phyloP scores from a whole-genome alignment of 2,888 invertebrate genomes.

The Leptopterna dolabrata region DNA sequence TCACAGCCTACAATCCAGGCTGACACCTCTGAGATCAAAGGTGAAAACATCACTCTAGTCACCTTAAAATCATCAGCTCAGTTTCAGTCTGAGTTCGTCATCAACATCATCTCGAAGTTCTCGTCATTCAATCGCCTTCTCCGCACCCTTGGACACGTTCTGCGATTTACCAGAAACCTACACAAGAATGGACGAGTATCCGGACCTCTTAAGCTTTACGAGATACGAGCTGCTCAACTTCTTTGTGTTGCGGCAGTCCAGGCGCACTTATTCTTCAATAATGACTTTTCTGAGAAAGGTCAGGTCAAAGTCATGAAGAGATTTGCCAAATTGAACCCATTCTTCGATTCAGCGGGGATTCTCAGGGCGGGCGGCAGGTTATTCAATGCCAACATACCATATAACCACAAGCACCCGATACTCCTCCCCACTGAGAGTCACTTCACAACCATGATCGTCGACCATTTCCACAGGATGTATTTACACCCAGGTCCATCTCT shows the following conservation, averaged over 20 bases:
- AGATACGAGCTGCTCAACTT: neutral
- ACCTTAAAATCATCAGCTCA: neutral
- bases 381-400: constrained; percentile 9
- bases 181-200: neutral
- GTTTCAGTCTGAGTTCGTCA: neutral
- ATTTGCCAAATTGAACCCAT: constrained; percentile 18
- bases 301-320: constrained; percentile 5
- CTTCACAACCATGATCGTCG: neutral
- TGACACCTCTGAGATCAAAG: neutral
- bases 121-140: constrained; percentile 23
- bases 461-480: constrained; percentile 32
- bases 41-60: neutral
- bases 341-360: constrained; percentile 23
- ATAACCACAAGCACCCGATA: constrained; percentile 22
- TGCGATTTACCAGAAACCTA: neutral
- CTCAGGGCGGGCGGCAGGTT: constrained; percentile 38
- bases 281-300: constrained; percentile 1
- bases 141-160: neutral
- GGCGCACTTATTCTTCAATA: neutral
- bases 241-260: constrained; percentile 20
- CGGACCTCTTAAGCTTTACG: neutral
- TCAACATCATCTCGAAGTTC: neutral
- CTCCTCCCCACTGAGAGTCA: neutral
- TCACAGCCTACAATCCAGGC: neutral
- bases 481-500: constrained; percentile 1